Conservation (phyloP, 2,888 invertebrate species). For the Ormia ochracea region DNA sequence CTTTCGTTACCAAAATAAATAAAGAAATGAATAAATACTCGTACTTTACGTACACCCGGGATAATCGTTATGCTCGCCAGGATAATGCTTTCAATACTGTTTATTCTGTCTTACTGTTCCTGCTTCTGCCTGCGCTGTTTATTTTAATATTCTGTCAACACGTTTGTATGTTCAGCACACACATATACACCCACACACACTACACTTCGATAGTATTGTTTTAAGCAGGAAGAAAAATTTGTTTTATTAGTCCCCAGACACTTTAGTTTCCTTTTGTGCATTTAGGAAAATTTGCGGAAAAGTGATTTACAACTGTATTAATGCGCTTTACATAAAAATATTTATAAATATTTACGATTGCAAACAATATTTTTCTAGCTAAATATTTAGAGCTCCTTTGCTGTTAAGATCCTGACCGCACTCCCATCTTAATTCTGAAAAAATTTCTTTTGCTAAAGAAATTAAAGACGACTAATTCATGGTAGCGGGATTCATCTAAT, state of each 20-base stretch:
- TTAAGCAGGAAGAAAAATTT: slow-evolving; percentile 65
- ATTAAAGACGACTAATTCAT: too few relatives aligned
- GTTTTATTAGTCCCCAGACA: slow-evolving; percentile 74
- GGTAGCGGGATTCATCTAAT: too few relatives aligned
- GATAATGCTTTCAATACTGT: not conserved
- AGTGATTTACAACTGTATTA: slow-evolving; percentile 63
- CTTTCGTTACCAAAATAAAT: slow-evolving; percentile 1
- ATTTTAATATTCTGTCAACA: not conserved
- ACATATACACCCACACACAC: too few relatives aligned
- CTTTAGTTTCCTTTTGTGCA: slow-evolving; percentile 64
- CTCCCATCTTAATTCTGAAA: too few relatives aligned
- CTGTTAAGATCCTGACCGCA: too few relatives aligned
- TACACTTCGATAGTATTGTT: slow-evolving; percentile 67
- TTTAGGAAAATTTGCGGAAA: slow-evolving; percentile 50
- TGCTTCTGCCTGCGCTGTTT: not conserved
- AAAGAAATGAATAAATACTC: slow-evolving; percentile 3
- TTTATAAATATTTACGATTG: slow-evolving; percentile 19
- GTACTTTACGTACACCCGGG: not conserved
- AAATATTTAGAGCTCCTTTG: too few relatives aligned
- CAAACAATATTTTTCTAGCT: not conserved
- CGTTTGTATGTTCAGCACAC: slow-evolving; percentile 58
- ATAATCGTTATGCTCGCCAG: slow-evolving; percentile 1
- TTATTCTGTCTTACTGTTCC: not conserved
- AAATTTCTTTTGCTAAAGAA: too few relatives aligned
- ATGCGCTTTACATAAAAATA: slow-evolving; percentile 41